Base-by-base conservation (phyloP, 2,888 invertebrate genomes). In the Lochmaea capreae region DNA sequence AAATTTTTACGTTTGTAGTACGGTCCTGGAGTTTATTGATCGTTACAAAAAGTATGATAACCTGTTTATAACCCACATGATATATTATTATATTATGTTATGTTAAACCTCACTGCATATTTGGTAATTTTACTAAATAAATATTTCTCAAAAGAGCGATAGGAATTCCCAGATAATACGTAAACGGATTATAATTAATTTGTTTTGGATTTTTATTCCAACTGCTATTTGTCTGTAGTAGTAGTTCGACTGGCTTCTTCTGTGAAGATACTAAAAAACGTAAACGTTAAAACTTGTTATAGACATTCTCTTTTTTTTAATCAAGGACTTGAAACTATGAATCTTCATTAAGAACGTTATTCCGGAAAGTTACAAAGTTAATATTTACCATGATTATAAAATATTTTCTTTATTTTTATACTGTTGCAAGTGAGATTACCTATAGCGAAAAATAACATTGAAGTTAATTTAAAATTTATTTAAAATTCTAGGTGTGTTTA, bases 401-500 rank as follows among this genome's bases (percentile, higher is more conserved):
- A 63, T 66, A 33, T 66, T 49, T 62, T 1, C 10, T 73, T 65
- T 54, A 63, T 67, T 72, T 71, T 72, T 69, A 71, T 54, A 61
- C 46, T 49, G 14, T 73, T 67, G 22, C 66, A 68, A 72, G 73
- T 73, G 68, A 71, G 74, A 67, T 76, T 43, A 52, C 8, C 33
- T 54, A 70, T 63, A 16, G 52, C n/a, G 49, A 49, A n/a, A 33
- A 33, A 33, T 33, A 33, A 33, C n/a, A 49, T n/a, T 18, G 18
- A 33, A 67, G 22, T 65, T 54, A 46, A 26, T 49, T 58, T 43
- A 18, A 16, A 43, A 43, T 43, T 26, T 18, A 43, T 58, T 65
- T 65, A 5, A 42, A 65, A 52, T 74, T 74, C 65, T 74, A 74
- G 76, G 70, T 69, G 26, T 70, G 65, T 33, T 66, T 58, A 22